A percentile compares a stretch with the other conserved stretches of the same genome.
Conservation (phyloP, 1,140 invertebrate genomes). For the Schlechtendalia chinensis region DNA sequence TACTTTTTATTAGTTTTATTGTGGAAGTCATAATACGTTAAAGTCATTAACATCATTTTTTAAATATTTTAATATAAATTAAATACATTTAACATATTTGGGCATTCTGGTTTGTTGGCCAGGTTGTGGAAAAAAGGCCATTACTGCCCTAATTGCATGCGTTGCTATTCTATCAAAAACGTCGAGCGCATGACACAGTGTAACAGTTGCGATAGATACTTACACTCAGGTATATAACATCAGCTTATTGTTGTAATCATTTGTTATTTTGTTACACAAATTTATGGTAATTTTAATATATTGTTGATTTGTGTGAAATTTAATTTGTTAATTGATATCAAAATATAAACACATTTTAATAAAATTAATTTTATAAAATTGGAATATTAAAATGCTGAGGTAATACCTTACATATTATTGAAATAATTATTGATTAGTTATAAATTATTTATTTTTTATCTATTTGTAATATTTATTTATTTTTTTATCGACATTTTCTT, state of each 20-base stretch:
- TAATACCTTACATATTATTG: neutral
- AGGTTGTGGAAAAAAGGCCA: slow-evolving; percentile 50
- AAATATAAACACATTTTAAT: neutral
- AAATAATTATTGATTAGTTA: neutral
- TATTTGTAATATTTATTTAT: neutral
- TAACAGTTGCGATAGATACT: slow-evolving; percentile 46
- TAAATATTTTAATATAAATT: neutral
- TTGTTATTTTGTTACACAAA: neutral
- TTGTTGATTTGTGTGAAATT: slow-evolving; percentile 12
- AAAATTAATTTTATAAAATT: neutral
- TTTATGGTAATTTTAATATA: neutral
- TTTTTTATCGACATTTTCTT: neutral
- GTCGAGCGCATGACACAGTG: slow-evolving; percentile 45
- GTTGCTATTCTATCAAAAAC: slow-evolving; percentile 48
- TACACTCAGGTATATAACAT: slow-evolving; percentile 48
- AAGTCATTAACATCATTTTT: slow-evolving; percentile 32
- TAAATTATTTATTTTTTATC: neutral
- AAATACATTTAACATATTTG: slow-evolving; percentile 30
- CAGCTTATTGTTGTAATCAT: slow-evolving; percentile 19
- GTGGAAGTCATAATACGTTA: slow-evolving; percentile 1
- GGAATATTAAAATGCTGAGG: too few species aligned
- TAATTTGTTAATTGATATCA: neutral
- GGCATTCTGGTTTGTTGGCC: slow-evolving; percentile 43
- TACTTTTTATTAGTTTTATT: slow-evolving; percentile 15
- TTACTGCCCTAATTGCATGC: slow-evolving; percentile 48